These are phyloP conservation scores for Parnassius apollo DNA, from an alignment of 2,888 invertebrate species.

Conservation along the genomic window DNA sequence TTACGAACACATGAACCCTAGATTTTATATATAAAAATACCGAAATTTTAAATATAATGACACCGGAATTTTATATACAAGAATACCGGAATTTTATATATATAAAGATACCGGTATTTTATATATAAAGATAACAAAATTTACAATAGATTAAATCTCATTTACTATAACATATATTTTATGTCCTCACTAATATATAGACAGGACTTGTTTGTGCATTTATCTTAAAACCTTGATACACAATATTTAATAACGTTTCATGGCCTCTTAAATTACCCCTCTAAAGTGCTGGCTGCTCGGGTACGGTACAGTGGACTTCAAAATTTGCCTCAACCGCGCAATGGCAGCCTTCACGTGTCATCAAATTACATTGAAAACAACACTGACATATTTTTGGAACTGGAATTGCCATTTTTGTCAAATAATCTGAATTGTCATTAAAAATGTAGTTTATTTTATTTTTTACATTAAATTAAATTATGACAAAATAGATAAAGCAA, in stretches of 20 bases:
- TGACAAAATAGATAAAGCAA: neutral
- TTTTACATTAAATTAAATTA: neutral
- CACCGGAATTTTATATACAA: no score
- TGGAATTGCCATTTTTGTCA: conserved; percentile 1
- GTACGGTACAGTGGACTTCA: conserved; percentile 38
- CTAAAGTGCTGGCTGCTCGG: conserved; percentile 29
- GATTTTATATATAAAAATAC: no score
- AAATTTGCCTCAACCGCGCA: conserved; percentile 37
- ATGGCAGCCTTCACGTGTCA: conserved; percentile 29
- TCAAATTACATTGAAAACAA: conserved; percentile 32
- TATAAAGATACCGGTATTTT: no score
- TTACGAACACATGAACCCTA: no score
- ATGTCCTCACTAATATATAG: no score
- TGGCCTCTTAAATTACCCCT: conserved; percentile 26
- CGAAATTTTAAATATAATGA: no score
- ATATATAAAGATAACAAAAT: no score
- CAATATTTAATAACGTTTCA: conserved; percentile 24
- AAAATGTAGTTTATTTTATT: neutral
- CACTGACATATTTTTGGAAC: neutral
- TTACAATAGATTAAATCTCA: no score
- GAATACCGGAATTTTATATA: no score
- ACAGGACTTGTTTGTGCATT: neutral
- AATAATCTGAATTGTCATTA: no score
- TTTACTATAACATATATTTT: no score
- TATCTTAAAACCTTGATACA: conserved; percentile 12